These are phyloP conservation scores for Coelopa pilipes DNA, from an alignment of 2,888 invertebrate species.

Conservation along the genomic window DNA sequence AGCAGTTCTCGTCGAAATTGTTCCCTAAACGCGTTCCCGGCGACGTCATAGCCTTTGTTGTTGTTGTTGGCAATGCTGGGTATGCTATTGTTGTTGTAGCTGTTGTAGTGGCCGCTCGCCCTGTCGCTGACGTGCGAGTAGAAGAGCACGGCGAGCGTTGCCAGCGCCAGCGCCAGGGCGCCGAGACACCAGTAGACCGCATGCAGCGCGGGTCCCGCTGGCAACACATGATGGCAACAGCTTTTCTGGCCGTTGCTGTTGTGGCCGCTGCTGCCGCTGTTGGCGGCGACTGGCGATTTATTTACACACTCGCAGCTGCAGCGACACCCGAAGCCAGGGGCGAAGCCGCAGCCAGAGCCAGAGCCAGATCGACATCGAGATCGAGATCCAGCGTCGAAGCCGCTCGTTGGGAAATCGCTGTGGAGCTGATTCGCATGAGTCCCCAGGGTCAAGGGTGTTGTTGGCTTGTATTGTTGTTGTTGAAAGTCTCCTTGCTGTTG, in stretches of 20 bases:
- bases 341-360: no score
- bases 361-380: no score
- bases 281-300: slow-evolving; percentile 25
- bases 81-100: no score
- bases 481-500: slow-evolving; percentile 41
- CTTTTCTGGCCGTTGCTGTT: slow-evolving; percentile 24
- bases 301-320: slow-evolving; percentile 47
- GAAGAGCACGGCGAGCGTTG: slow-evolving; percentile 58
- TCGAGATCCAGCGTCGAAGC: no score
- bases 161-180: slow-evolving; percentile 56
- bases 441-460: slow-evolving; percentile 8
- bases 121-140: slow-evolving; percentile 56
- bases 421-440: slow-evolving; percentile 14
- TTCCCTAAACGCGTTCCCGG: slow-evolving; percentile 46
- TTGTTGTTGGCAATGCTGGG: slow-evolving; percentile 10
- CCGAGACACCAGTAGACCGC: slow-evolving; percentile 59
- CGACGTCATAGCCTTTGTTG: neutral
- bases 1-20: slow-evolving; percentile 56
- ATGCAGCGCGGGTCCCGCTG: slow-evolving; percentile 42
- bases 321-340: slow-evolving; percentile 36
- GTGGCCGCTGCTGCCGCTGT: neutral
- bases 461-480: slow-evolving; percentile 29
- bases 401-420: slow-evolving; percentile 7
- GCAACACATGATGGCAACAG: neutral
- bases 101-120: slow-evolving; percentile 27